Evolutionary conservation across 2,113 vertebrate species (phyloP).

Genomic region (Colossoma macropomum): DNA sequence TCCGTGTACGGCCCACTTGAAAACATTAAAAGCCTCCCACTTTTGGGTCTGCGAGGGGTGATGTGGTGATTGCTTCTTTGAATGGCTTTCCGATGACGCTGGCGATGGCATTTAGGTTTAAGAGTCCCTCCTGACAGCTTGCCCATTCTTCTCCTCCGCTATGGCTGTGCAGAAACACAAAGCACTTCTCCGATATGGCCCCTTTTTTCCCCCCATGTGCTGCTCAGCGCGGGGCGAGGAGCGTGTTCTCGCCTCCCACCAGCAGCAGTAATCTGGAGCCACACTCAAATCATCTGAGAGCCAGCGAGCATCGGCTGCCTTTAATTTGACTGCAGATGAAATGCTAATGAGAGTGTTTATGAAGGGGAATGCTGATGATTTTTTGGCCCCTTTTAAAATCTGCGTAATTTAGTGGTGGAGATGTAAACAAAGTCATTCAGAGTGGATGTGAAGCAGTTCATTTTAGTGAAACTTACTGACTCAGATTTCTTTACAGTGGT

Average conservation of each 20-base stretch:
- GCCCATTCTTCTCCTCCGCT: slow-evolving; percentile 65
- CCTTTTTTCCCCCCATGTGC: slow-evolving; percentile 56
- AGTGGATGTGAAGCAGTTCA: too few relatives aligned
- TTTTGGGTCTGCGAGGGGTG: slow-evolving; percentile 52
- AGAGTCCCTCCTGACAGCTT: slow-evolving; percentile 60
- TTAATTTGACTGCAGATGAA: not conserved
- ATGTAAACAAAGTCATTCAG: too few relatives aligned
- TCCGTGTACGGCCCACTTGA: slow-evolving; percentile 42
- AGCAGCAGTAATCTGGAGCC: slow-evolving; percentile 39
- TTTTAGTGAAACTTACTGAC: too few relatives aligned
- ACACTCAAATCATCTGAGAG: not conserved
- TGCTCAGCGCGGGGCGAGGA: slow-evolving; percentile 36
- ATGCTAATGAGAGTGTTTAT: not conserved
- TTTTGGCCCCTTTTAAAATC: too few relatives aligned
- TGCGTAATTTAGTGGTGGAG: too few relatives aligned
- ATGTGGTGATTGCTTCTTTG: slow-evolving; percentile 38
- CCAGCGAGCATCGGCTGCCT: not conserved
- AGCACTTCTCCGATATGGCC: slow-evolving; percentile 58
- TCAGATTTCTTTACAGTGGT: too few relatives aligned
- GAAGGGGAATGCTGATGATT: too few relatives aligned
- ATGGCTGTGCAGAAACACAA: slow-evolving; percentile 64
- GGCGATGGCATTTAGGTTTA: slow-evolving; percentile 64
- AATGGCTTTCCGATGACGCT: slow-evolving; percentile 57
- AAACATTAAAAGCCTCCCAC: slow-evolving; percentile 57
- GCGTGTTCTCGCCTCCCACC: slow-evolving; percentile 39